These are phyloP conservation scores for Gnathonemus longibarbis DNA, from an alignment of 2,113 vertebrate species.

Conservation along the genomic window DNA sequence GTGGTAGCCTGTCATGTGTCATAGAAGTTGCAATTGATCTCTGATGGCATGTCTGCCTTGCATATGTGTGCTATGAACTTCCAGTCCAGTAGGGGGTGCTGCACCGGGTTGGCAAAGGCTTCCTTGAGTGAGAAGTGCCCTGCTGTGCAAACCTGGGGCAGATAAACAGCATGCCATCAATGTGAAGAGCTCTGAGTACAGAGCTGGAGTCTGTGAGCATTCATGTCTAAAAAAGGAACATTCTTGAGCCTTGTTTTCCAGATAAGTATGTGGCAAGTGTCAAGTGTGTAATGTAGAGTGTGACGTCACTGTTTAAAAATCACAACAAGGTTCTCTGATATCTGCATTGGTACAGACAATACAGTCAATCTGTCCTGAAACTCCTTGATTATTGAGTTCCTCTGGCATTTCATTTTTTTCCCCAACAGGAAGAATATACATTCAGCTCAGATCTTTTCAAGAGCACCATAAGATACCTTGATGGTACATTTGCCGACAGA, in stretches of 20 bases:
- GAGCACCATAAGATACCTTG: not conserved
- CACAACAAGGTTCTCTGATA: constrained; percentile 29
- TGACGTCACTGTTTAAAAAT: constrained; percentile 36
- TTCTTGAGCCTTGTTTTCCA: not conserved
- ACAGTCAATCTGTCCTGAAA: constrained; percentile 24
- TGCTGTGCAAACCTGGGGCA: not conserved
- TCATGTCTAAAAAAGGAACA: not conserved
- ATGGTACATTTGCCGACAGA: not conserved
- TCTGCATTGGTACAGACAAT: constrained; percentile 26
- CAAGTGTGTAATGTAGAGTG: not conserved
- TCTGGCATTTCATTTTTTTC: constrained; percentile 27
- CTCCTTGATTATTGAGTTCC: constrained; percentile 19
- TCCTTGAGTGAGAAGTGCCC: not conserved
- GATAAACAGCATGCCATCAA: not conserved
- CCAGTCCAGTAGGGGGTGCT: not conserved
- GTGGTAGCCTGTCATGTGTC: not conserved
- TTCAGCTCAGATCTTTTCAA: not conserved
- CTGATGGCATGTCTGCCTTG: not conserved
- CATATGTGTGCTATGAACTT: not conserved
- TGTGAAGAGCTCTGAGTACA: not conserved
- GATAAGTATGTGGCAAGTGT: not conserved
- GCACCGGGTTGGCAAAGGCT: not conserved
- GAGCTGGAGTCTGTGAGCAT: not conserved
- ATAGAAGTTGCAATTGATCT: not conserved
- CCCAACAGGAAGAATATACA: not conserved